Evolutionary conservation across 2,113 vertebrate species (phyloP).

Genomic region (Ochotona princeps): DNA sequence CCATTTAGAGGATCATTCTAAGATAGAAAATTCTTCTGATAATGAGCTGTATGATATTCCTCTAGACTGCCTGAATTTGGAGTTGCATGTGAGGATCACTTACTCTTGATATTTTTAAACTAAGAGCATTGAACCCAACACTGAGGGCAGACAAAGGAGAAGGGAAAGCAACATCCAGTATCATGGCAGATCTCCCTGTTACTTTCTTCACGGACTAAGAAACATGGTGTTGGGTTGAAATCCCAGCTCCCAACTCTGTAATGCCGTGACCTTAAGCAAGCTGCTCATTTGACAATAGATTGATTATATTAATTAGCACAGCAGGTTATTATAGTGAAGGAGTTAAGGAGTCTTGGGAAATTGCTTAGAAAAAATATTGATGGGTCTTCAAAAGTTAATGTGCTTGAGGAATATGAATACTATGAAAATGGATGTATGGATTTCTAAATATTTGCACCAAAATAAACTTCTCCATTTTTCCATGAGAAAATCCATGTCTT

Average conservation of each 20-base stretch:
- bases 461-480: too few species aligned
- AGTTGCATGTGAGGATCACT: background rate
- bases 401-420: too few species aligned
- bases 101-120: background rate
- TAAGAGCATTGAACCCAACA: background rate
- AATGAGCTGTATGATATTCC: background rate
- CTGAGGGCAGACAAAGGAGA: background rate
- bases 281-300: background rate
- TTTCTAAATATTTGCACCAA: too few species aligned
- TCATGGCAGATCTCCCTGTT: too few species aligned
- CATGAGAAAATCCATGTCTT: background rate
- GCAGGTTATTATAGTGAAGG: background rate
- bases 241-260: background rate
- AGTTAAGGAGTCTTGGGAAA: background rate
- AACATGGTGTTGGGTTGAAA: background rate
- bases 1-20: background rate
- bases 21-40: background rate
- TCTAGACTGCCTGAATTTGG: background rate
- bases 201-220: background rate
- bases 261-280: background rate
- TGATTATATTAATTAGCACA: background rate
- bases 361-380: background rate
- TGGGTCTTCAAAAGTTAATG: too few species aligned
- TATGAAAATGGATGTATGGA: too few species aligned
- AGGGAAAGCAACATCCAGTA: background rate